Evolutionary conservation across 2,797 vertebrate species (phyloP), one percentile per base, ranked within the genome.

Genomic region (Enteromius treurensis): DNA sequence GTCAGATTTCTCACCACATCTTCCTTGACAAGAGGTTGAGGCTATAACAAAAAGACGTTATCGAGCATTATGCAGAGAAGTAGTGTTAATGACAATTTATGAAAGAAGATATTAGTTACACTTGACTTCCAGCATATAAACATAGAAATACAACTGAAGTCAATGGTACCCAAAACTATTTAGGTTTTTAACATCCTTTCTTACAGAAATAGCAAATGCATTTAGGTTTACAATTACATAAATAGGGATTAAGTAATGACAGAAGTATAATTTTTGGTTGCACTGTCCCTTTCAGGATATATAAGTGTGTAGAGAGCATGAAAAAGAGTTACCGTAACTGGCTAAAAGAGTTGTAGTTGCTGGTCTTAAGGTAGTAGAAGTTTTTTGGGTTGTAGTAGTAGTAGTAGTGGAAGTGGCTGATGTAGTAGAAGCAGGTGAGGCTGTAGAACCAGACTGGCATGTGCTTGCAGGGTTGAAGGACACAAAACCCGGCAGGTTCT

Each of bases 21-120:
- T 42, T 6, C 67, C 49, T 29, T 17, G 10, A 42, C 53, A 62
- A 68, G 47, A 51, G 26, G 29, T 47, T 73, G 17, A 58, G 29
- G 5, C 74, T 55, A 47, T 40, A 80, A 26, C 60, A 42, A 73
- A 79, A 75, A 83, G 9, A 85, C n/a, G 62, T 91, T 92, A 93
- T 93, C 89, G 67, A 58, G 6, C 19, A 55, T 55, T 75, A 75
- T 62, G 11, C 1, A 32, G 47, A 49, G 37, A 80, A 19, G n/a
- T 47, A 40, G 8, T 62, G 40, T 42, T 42, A 65, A 78, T 37
- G 64, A 19, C 17, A 64, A 55, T 55, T 55, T 21, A 55, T 8
- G 3, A 10, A 21, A 55, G 53, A 55, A n/a, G 3, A 8, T 55
- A 55, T 58, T 9, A n/a, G 15, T 19, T 32, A 29, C 15, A 29